Conservation (phyloP, 2,113 vertebrate genomes). For the Todiramphus saurophagus region DNA sequence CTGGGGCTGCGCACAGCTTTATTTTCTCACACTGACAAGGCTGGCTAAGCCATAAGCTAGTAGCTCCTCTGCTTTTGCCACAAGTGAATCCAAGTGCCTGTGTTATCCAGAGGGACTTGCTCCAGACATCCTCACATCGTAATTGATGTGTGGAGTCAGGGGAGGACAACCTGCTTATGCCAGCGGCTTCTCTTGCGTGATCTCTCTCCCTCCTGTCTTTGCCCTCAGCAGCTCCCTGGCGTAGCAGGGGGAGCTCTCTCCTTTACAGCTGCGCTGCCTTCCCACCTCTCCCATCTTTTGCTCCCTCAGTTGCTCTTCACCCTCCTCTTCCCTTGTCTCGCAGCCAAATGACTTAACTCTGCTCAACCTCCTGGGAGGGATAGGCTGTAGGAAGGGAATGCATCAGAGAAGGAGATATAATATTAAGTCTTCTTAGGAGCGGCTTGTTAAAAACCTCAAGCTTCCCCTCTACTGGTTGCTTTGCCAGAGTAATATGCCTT, state of each 20-base stretch:
- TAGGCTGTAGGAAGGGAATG: not conserved
- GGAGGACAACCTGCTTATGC: not conserved
- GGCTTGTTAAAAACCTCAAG: not conserved
- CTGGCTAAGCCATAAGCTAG: accelerated
- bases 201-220: not conserved
- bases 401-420: not conserved
- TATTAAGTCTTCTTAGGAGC: not conserved
- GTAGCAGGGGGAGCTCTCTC: not conserved
- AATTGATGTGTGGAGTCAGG: not conserved
- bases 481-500: not conserved
- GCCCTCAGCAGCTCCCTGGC: not conserved
- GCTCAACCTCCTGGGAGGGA: not conserved
- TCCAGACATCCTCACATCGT: accelerated
- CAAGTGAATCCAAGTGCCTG: accelerated
- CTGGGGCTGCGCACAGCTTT: accelerated
- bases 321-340: not conserved
- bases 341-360: not conserved
- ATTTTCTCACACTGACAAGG: not conserved
- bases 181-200: not conserved
- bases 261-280: not conserved
- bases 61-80: not conserved
- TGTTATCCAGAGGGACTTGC: not conserved
- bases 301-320: not conserved
- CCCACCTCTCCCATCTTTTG: not conserved
- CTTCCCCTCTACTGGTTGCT: not conserved